Conservation (phyloP, 2,113 vertebrate genomes). For the Phasianus colchicus region DNA sequence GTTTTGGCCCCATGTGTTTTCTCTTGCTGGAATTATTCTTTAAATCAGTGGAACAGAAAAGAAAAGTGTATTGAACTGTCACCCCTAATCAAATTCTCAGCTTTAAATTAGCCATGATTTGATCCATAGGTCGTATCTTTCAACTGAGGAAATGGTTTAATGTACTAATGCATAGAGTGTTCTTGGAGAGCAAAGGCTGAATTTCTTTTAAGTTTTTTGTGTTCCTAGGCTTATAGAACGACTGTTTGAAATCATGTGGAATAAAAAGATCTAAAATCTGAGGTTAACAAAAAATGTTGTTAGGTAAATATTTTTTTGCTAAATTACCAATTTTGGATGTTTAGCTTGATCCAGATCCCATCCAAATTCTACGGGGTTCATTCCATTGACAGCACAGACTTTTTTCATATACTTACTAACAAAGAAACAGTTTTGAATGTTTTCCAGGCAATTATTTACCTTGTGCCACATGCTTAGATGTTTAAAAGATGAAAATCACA, state of each 20-base stretch:
- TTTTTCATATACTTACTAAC: conserved; percentile 5
- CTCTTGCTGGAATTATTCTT: conserved; percentile 53
- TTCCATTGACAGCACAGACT: neutral
- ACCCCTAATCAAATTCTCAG: conserved; percentile 57
- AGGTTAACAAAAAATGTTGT: conserved; percentile 28
- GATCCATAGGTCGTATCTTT: conserved; percentile 32
- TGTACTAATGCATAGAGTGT: neutral
- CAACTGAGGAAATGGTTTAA: conserved; percentile 41
- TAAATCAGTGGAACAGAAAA: conserved; percentile 35
- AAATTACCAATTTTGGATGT: conserved; percentile 16
- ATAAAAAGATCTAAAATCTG: conserved; percentile 27
- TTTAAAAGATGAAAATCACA: neutral
- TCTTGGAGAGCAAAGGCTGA: conserved; percentile 16
- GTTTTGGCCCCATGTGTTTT: conserved; percentile 60
- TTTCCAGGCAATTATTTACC: conserved; percentile 29
- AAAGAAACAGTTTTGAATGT: neutral
- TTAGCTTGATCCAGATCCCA: neutral
- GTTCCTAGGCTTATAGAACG: neutral
- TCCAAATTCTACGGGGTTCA: conserved; percentile 3
- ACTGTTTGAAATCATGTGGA: conserved; percentile 32
- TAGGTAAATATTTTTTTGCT: conserved; percentile 41
- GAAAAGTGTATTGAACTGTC: conserved; percentile 52
- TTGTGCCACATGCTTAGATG: neutral
- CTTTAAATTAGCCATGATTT: conserved; percentile 60
- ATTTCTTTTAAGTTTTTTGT: conserved; percentile 11